phyloP scores from a whole-genome alignment of 2,888 invertebrate genomes.

The Chromoteleia sp. region DNA sequence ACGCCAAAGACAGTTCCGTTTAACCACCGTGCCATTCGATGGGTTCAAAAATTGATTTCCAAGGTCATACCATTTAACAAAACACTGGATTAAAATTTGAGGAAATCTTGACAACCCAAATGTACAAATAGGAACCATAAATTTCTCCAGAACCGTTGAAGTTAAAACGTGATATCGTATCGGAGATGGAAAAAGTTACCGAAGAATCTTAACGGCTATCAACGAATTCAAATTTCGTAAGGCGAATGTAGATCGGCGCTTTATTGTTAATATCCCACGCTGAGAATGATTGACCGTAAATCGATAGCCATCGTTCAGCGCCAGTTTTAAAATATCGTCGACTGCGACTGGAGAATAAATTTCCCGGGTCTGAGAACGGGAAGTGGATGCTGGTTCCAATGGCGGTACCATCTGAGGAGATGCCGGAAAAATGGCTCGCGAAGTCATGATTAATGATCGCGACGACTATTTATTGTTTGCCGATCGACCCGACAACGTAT shows the following conservation, averaged over 20 bases:
- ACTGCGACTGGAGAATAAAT: slow-evolving; percentile 40
- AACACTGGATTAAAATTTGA: background rate
- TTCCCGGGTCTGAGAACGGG: slow-evolving; percentile 15
- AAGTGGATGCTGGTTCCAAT: slow-evolving; percentile 5
- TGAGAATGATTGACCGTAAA: slow-evolving; percentile 51
- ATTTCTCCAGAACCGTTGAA: slow-evolving; percentile 4
- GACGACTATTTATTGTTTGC: slow-evolving; percentile 59
- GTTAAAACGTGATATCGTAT: slow-evolving; percentile 8
- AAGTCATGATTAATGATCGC: slow-evolving; percentile 41
- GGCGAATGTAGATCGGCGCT: slow-evolving; percentile 17
- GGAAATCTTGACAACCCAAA: background rate
- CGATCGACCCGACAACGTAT: slow-evolving; percentile 13
- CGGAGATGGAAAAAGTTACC: slow-evolving; percentile 20
- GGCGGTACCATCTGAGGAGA: slow-evolving; percentile 44
- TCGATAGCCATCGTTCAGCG: slow-evolving; percentile 41
- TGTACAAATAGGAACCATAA: slow-evolving; percentile 9
- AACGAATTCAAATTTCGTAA: slow-evolving; percentile 30
- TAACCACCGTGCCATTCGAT: too few species aligned
- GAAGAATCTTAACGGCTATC: slow-evolving; percentile 20
- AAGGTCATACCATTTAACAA: too few species aligned
- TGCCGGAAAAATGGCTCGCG: slow-evolving; percentile 44
- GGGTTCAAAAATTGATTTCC: too few species aligned
- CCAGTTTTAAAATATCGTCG: slow-evolving; percentile 43
- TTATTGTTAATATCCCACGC: slow-evolving; percentile 50
- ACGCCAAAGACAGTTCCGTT: too few species aligned